A percentile compares a stretch with the other conserved stretches of the same genome.
phyloP scores from a whole-genome alignment of 2,888 invertebrate genomes.

The Metalampra italica region DNA sequence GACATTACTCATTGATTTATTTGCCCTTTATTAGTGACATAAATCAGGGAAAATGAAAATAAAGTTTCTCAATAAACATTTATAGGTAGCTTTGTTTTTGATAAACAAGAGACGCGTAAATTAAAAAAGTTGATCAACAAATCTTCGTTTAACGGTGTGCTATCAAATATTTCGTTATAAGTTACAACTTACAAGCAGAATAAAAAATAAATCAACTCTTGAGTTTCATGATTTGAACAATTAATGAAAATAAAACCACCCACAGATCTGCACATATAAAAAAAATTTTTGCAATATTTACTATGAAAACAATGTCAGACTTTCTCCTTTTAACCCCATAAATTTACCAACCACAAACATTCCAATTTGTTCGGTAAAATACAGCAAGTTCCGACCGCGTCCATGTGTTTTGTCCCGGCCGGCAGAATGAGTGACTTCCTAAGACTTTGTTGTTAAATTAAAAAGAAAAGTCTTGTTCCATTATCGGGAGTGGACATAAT shows the following conservation, averaged over 20 bases:
- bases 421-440: no score
- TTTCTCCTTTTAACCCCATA: conserved; percentile 1
- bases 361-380: neutral
- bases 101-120: conserved; percentile 7
- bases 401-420: no score
- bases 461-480: no score
- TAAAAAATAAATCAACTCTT: no score
- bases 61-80: conserved; percentile 5
- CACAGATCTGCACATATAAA: no score
- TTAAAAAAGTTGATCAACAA: conserved; percentile 4
- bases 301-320: neutral
- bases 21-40: conserved; percentile 5
- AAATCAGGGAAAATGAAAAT: conserved; percentile 4
- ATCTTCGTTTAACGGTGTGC: neutral
- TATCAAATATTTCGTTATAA: neutral
- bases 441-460: no score
- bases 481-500: conserved; percentile 8
- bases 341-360: conserved; percentile 1
- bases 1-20: conserved; percentile 8
- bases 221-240: no score
- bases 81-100: neutral
- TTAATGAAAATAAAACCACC: no score
- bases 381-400: no score
- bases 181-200: no score
- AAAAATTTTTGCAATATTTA: neutral